These are phyloP conservation scores for Mythimna loreyi DNA, from an alignment of 2,888 invertebrate species.

Conservation along the genomic window DNA sequence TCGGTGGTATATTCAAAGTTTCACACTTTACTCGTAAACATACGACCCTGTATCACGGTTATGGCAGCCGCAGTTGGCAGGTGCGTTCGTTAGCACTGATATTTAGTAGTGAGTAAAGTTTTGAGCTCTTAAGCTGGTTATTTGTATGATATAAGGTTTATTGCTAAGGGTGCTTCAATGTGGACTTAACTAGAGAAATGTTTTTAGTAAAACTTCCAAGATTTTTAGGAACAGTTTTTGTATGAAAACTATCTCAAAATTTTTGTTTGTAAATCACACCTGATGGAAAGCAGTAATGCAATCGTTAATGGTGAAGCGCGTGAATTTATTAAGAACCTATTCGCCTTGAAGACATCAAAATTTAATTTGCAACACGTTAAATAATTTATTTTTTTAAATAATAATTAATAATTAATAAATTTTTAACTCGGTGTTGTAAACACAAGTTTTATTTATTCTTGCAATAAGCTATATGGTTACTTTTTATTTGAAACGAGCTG, in stretches of 20 bases:
- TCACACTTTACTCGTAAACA: constrained; percentile 65
- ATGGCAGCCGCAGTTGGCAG: constrained; percentile 55
- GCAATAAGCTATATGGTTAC: background rate
- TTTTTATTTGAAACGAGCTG: background rate
- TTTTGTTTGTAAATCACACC: no score
- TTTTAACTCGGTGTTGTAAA: no score
- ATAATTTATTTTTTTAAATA: background rate
- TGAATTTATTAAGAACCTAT: no score
- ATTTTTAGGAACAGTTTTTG: background rate
- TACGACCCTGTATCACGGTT: constrained; percentile 59
- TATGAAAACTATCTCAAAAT: background rate
- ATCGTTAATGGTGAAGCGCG: no score
- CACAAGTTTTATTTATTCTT: background rate
- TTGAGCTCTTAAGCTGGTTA: constrained; percentile 57
- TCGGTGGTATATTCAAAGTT: constrained; percentile 66
- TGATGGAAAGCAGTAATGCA: no score
- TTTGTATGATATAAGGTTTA: constrained; percentile 39
- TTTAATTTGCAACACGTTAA: background rate
- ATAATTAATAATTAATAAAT: no score
- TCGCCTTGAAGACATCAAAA: no score
- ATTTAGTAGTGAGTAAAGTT: constrained; percentile 59
- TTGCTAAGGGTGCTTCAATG: constrained; percentile 3
- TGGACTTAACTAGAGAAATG: background rate
- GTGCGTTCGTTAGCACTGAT: constrained; percentile 59
- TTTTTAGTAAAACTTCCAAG: background rate